Conservation (phyloP, 2,797 vertebrate genomes). For the Sarcoramphus papa region DNA sequence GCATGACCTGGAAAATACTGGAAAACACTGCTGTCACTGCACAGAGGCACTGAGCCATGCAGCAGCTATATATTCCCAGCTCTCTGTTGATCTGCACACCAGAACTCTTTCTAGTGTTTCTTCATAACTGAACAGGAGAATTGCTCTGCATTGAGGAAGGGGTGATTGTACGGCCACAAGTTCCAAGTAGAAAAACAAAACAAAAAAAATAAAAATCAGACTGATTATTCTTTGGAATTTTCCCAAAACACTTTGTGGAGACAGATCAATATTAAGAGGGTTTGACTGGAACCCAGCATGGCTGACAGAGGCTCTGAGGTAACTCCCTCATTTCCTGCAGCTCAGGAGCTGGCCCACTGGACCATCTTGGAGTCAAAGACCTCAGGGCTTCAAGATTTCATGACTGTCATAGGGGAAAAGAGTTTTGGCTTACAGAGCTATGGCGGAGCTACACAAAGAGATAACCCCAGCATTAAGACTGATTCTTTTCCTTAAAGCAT, state of each 20-base stretch:
- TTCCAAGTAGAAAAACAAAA: neutral
- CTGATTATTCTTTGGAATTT: neutral
- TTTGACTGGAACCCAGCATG: neutral
- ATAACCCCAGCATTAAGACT: neutral
- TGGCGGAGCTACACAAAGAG: neutral
- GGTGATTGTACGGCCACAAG: neutral
- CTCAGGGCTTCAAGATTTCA: neutral
- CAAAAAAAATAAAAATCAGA: neutral
- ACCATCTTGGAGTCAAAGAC: neutral
- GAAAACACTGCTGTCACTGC: constrained; percentile 3
- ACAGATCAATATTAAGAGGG: neutral
- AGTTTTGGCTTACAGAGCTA: neutral
- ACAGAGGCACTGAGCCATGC: constrained; percentile 41
- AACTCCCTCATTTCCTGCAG: neutral
- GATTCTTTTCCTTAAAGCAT: neutral
- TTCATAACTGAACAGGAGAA: neutral
- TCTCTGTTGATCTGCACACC: neutral
- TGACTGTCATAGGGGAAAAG: neutral
- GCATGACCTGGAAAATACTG: constrained; percentile 42
- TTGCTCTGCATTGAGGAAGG: neutral
- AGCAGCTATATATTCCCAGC: constrained; percentile 8
- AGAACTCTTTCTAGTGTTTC: neutral
- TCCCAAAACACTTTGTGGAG: neutral
- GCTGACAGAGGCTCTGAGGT: neutral
- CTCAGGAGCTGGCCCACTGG: neutral